Evolutionary conservation across 2,113 vertebrate genomes (phyloP), one percentile per base, ranked within the genome.

Genomic region (Empidonax traillii): DNA sequence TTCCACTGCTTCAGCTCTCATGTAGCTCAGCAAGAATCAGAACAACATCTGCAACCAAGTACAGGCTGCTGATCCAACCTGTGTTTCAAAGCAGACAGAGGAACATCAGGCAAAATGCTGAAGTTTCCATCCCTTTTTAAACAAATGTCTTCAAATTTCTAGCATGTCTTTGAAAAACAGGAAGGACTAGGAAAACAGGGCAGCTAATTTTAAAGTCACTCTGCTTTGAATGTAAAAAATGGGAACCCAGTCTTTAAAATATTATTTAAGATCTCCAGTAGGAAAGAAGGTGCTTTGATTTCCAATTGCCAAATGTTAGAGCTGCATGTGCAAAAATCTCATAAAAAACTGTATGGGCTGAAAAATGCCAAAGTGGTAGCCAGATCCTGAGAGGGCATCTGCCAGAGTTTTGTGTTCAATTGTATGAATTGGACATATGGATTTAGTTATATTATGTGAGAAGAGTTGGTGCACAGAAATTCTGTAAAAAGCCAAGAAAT

Each of bases 401-500:
- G 79, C 68, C 82, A 88, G 90, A 88, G 46, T 47, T 74, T 77
- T 2, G 0, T 56, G 58, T 91, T 74, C 51, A 75, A 6, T 41
- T 71, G 14, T 46, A 67, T 41, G 52, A 76, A 78, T 11, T 81
- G 35, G 79, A 80, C 85, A 90, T 85, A 86, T 14, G 94, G 73
- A 61, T 78, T 92, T 53, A 84, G 61, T 96, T 93, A 93, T 33
- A 56, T 75, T 85, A 75, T 53, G 39, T 67, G 61, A 81, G 76
- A 80, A 63, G 5, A 63, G 22, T 63, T 93, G 87, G 72, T 67
- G 44, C 24, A 59, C 10, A 49, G 25, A 87, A 85, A 67, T 24
- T 79, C 67, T 68, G 51, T n/a, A 67, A 88, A 93, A 85, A 83
- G 78, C 59, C 87, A 94, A 91, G 39, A 59, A 94, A 90, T 75